A percentile compares a stretch with the other conserved stretches of the same genome.
phyloP scores from a whole-genome alignment of 2,113 vertebrate species.

The Suricata suricatta region DNA sequence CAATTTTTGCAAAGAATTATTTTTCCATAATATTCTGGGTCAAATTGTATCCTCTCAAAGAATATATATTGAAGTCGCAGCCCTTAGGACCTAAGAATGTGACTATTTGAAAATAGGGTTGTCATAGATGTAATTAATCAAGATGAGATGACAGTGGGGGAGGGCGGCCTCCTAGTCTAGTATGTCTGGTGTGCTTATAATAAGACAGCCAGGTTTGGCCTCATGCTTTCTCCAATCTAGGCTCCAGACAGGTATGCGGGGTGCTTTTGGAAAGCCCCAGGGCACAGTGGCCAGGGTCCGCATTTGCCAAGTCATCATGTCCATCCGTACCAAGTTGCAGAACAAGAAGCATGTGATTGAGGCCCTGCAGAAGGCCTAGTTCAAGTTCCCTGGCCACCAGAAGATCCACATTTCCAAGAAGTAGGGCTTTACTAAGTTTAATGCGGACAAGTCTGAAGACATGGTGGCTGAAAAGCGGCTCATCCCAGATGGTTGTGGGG shows the following conservation, averaged over 20 bases:
- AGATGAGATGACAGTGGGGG: background rate
- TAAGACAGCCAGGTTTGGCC: background rate
- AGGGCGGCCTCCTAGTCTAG: background rate
- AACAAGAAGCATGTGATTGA: constrained; percentile 95
- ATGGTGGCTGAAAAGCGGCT: constrained; percentile 87
- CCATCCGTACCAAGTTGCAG: constrained; percentile 92
- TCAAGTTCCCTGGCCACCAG: constrained; percentile 90
- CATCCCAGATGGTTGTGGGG: too few species aligned
- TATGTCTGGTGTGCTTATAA: background rate
- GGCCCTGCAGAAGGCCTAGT: constrained; percentile 93
- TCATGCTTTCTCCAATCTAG: constrained; percentile 72
- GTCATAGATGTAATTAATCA: background rate
- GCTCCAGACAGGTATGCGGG: constrained; percentile 94
- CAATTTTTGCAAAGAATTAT: background rate
- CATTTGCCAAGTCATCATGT: constrained; percentile 97
- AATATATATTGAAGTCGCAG: background rate
- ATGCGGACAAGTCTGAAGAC: constrained; percentile 90
- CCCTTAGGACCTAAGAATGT: background rate
- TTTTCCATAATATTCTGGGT: background rate
- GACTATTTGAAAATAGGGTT: background rate
- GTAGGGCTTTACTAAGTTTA: constrained; percentile 94
- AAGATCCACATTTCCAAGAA: too few species aligned
- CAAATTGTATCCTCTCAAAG: background rate
- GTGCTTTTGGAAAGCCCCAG: constrained; percentile 94
- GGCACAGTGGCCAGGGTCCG: constrained; percentile 93